Conservation (phyloP, 2,797 vertebrate genomes). For the Phrynocephalus forsythii region DNA sequence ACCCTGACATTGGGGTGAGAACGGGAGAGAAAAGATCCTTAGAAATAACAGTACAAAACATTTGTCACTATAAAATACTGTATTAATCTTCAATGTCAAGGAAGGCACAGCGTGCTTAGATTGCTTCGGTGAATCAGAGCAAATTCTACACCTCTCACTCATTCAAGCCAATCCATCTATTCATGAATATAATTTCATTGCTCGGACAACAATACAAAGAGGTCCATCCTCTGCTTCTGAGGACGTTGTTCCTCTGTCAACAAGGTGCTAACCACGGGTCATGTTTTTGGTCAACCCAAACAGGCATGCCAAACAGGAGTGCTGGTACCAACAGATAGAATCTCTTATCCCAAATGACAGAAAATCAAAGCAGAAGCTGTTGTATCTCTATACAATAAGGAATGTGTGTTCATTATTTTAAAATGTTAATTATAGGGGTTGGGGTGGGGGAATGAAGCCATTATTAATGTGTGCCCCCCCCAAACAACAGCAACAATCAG, state of each 20-base stretch:
- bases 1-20: background rate
- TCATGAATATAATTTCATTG: constrained; percentile 3
- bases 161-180: background rate
- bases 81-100: too few species aligned
- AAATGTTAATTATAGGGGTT: too few species aligned
- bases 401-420: too few species aligned
- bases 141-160: too few species aligned
- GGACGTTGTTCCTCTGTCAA: background rate
- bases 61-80: too few species aligned
- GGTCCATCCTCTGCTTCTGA: background rate
- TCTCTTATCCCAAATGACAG: background rate
- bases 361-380: background rate
- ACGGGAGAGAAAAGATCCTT: background rate
- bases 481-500: too few species aligned
- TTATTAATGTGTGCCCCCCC: too few species aligned
- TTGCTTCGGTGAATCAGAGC: background rate
- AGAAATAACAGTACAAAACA: background rate
- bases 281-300: too few species aligned
- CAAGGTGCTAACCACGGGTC: background rate
- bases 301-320: background rate
- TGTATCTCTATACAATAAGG: background rate
- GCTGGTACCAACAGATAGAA: background rate
- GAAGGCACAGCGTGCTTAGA: background rate
- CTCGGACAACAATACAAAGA: background rate
- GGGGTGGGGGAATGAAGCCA: too few species aligned